A percentile compares a stretch with the other conserved stretches of the same genome.
These are phyloP conservation scores for Stichopus chloronotus DNA, from an alignment of 35 echinoderm and acorn worm genomes.

Conservation along the genomic window DNA sequence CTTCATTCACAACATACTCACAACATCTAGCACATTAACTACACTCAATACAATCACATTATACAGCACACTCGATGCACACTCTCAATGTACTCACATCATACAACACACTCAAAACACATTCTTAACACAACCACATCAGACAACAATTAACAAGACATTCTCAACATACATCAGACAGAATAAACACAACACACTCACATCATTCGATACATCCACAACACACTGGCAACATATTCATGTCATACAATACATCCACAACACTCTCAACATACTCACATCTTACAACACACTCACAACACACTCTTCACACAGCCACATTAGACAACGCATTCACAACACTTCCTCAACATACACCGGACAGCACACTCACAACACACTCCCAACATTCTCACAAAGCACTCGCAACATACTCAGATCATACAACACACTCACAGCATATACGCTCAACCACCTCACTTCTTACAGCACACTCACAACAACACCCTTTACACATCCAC, in stretches of 20 bases:
- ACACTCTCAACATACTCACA: neutral
- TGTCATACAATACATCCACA: neutral
- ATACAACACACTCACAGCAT: neutral
- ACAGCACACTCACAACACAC: neutral
- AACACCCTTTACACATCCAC: neutral
- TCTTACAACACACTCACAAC: neutral
- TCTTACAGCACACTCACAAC: neutral
- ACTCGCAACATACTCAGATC: neutral
- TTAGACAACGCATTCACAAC: neutral
- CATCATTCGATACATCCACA: neutral
- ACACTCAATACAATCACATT: too few species aligned
- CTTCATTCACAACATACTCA: too few species aligned
- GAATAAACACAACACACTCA: too few species aligned
- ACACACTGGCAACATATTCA: neutral
- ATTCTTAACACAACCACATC: neutral
- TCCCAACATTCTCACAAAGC: neutral
- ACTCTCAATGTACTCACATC: neutral
- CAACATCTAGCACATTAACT: too few species aligned
- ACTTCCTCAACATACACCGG: neutral
- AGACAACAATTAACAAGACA: too few species aligned
- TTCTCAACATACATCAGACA: too few species aligned
- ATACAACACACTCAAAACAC: too few species aligned
- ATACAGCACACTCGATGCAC: neutral
- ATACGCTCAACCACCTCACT: neutral
- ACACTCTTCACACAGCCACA: neutral